Conservation (phyloP, 2,797 vertebrate genomes). For the Setipinna tenuifilis region DNA sequence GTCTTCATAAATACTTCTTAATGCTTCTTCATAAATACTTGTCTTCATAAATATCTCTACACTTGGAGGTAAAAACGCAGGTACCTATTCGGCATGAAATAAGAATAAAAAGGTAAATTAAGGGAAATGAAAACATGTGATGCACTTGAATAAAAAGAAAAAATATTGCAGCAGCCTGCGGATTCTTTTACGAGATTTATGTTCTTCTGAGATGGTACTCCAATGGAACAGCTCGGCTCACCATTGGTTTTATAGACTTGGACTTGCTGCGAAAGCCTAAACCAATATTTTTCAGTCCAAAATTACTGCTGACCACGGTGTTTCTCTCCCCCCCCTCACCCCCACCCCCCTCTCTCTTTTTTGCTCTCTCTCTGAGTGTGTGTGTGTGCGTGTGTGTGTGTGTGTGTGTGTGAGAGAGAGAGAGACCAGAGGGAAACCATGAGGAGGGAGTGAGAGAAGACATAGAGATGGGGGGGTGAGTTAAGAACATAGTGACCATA, state of each 20-base stretch:
- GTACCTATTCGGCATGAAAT: constrained; percentile 42
- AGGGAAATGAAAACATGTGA: constrained; percentile 50
- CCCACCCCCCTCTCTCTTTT: neutral
- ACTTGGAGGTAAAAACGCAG: constrained; percentile 39
- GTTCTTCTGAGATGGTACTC: constrained; percentile 50
- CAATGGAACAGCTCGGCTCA: constrained; percentile 50
- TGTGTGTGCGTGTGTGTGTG: neutral
- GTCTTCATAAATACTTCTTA: neutral
- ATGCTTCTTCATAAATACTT: neutral
- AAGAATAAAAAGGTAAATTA: constrained; percentile 44
- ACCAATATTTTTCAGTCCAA: constrained; percentile 51
- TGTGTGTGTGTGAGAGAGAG: constrained; percentile 28
- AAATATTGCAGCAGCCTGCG: constrained; percentile 35
- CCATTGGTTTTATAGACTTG: constrained; percentile 51
- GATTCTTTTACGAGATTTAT: constrained; percentile 52
- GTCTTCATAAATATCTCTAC: constrained; percentile 39
- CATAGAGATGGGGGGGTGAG: neutral
- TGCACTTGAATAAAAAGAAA: constrained; percentile 47
- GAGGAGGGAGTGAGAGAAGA: neutral
- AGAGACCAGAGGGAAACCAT: constrained; percentile 24
- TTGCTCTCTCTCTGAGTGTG: neutral
- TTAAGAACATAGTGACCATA: constrained; percentile 25
- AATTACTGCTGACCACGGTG: constrained; percentile 52
- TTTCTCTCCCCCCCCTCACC: constrained; percentile 32
- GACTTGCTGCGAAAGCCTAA: constrained; percentile 53